Evolutionary conservation across 2,113 vertebrate genomes (phyloP).

Genomic region (Cynoglossus semilaevis): DNA sequence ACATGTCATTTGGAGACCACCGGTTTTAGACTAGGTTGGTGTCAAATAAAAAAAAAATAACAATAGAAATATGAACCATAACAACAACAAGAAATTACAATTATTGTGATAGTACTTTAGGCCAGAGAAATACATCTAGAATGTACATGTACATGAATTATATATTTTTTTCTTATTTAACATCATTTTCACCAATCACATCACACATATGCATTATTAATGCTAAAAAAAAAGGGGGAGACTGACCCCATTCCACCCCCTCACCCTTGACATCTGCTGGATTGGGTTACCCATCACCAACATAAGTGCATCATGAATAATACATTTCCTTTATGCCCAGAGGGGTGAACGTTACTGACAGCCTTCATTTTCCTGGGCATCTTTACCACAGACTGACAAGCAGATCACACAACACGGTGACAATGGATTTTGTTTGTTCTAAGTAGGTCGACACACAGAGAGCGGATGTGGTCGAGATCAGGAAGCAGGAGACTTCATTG

Average conservation of each 20-base stretch:
- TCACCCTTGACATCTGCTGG: slow-evolving; percentile 49
- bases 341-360: slow-evolving; percentile 19
- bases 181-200: slow-evolving; percentile 8
- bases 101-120: not conserved
- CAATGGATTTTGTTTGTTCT: not conserved
- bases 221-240: slow-evolving; percentile 14
- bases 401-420: not conserved
- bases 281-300: slow-evolving; percentile 44
- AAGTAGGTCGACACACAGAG: slow-evolving; percentile 11
- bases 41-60: too few species aligned
- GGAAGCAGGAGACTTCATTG: slow-evolving; percentile 45
- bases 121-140: not conserved
- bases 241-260: slow-evolving; percentile 31
- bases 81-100: too few species aligned
- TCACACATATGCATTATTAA: slow-evolving; percentile 53
- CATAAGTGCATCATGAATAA: slow-evolving; percentile 59
- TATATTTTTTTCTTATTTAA: too few species aligned
- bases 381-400: slow-evolving; percentile 10
- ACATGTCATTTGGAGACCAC: too few species aligned
- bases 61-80: too few species aligned
- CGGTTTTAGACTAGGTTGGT: too few species aligned
- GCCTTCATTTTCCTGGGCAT: slow-evolving; percentile 21
- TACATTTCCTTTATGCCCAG: slow-evolving; percentile 35
- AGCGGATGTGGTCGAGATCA: slow-evolving; percentile 65
- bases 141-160: too few species aligned